Percentiles rank a stretch among this genome's conserved stretches.
phyloP scores from a whole-genome alignment of 2,797 vertebrate species.

The Anolis apletophallus region DNA sequence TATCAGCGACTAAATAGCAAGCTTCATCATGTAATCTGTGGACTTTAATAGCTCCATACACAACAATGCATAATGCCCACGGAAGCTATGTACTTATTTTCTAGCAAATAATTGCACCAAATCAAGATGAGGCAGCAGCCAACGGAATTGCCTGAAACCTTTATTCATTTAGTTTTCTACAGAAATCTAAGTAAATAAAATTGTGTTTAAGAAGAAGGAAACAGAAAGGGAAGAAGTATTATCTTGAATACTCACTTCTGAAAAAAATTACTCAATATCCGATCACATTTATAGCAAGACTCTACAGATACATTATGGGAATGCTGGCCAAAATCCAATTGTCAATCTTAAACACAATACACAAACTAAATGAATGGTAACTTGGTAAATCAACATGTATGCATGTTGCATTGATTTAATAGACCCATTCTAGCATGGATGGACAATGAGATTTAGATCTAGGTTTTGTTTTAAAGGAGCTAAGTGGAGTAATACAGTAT shows the following conservation, averaged over 20 bases:
- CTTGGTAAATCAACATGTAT: too few relatives aligned
- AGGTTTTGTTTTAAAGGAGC: too few relatives aligned
- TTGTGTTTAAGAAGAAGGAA: not conserved
- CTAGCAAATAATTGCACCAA: conserved; percentile 47
- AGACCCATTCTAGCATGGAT: too few relatives aligned
- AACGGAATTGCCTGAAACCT: conserved; percentile 16
- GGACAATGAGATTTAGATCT: too few relatives aligned
- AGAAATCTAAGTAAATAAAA: conserved; percentile 33
- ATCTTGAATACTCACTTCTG: conserved; percentile 32
- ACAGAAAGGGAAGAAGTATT: not conserved
- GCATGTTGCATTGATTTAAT: too few relatives aligned
- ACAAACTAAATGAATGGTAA: too few relatives aligned
- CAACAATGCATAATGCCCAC: conserved; percentile 50
- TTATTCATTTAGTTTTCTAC: conserved; percentile 45
- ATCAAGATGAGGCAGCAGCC: conserved; percentile 34
- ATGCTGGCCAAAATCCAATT: too few relatives aligned
- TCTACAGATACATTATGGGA: too few relatives aligned
- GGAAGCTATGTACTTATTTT: conserved; percentile 58
- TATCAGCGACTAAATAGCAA: conserved; percentile 42
- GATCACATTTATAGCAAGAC: conserved; percentile 15
- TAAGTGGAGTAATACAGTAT: conserved; percentile 38
- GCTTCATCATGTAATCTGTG: conserved; percentile 53
- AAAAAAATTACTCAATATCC: rapidly evolving
- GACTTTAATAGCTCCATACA: conserved; percentile 51
- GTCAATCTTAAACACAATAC: too few relatives aligned